Conservation (phyloP, 2,888 invertebrate genomes). For the Odontocerum albicorne region DNA sequence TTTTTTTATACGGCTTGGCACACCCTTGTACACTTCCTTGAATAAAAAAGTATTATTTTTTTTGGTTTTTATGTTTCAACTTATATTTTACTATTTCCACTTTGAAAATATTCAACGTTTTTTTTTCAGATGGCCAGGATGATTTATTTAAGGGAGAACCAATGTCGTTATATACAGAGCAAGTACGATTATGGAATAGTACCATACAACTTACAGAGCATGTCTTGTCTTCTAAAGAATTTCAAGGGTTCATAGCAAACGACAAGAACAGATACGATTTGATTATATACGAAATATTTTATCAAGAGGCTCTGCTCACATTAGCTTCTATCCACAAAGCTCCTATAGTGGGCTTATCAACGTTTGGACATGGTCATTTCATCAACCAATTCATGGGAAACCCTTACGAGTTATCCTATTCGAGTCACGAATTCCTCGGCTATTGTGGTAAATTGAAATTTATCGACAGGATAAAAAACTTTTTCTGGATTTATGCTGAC, state of each 20-base stretch:
- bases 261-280: slow-evolving; percentile 47
- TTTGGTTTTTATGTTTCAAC: too few species aligned
- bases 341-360: slow-evolving; percentile 45
- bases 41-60: too few species aligned
- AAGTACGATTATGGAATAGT: slow-evolving; percentile 23
- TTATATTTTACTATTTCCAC: too few species aligned
- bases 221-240: slow-evolving; percentile 43
- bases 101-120: too few species aligned
- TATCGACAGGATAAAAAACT: slow-evolving; percentile 47
- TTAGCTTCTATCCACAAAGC: slow-evolving; percentile 46
- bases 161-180: slow-evolving; percentile 7
- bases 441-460: slow-evolving; percentile 50
- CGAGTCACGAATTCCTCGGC: slow-evolving; percentile 48
- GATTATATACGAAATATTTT: slow-evolving; percentile 48
- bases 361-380: slow-evolving; percentile 36
- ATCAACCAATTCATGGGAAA: slow-evolving; percentile 53
- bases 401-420: slow-evolving; percentile 52
- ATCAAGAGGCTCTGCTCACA: slow-evolving; percentile 48
- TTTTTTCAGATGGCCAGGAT: slow-evolving; percentile 4
- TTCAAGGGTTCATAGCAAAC: slow-evolving; percentile 43
- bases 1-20: too few species aligned
- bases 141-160: slow-evolving; percentile 16
- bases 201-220: slow-evolving; percentile 42
- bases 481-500: slow-evolving; percentile 43
- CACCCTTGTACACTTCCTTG: too few species aligned